Conservation (phyloP, 2,888 invertebrate genomes). For the Epistrophe grossulariae region DNA sequence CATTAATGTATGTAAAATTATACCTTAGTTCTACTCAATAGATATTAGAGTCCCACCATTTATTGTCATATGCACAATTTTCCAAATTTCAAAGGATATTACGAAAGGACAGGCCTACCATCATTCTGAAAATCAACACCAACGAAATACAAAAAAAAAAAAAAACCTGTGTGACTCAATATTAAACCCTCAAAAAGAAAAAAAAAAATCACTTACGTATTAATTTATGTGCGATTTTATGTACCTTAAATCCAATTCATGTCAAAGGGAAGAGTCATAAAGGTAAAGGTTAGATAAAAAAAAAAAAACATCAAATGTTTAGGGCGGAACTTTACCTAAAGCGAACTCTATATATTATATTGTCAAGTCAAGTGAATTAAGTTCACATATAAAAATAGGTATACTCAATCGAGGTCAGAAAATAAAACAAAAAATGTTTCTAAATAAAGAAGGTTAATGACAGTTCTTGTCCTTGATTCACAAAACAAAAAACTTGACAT, state of each 20-base stretch:
- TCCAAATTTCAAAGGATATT: too few relatives aligned
- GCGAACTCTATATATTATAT: background rate
- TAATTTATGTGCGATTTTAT: background rate
- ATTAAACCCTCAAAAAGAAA: background rate
- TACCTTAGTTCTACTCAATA: too few relatives aligned
- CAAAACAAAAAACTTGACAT: constrained; percentile 16
- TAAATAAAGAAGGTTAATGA: constrained; percentile 23
- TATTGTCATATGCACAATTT: too few relatives aligned
- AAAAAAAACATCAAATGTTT: background rate
- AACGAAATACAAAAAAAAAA: background rate
- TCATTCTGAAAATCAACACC: background rate
- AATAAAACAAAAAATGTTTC: background rate
- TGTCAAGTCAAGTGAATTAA: background rate
- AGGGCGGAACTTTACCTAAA: background rate
- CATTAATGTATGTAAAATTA: too few relatives aligned
- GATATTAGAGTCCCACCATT: too few relatives aligned
- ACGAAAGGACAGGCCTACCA: background rate
- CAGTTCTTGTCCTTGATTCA: constrained; percentile 38
- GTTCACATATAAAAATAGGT: background rate
- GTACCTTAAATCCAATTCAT: background rate
- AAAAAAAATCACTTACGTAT: background rate
- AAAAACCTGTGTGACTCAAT: background rate
- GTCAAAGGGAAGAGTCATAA: background rate
- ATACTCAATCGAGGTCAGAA: constrained; percentile 14
- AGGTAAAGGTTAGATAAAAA: background rate